These are phyloP conservation scores for Champsocephalus gunnari DNA, from an alignment of 2,797 vertebrate genomes.

Conservation along the genomic window DNA sequence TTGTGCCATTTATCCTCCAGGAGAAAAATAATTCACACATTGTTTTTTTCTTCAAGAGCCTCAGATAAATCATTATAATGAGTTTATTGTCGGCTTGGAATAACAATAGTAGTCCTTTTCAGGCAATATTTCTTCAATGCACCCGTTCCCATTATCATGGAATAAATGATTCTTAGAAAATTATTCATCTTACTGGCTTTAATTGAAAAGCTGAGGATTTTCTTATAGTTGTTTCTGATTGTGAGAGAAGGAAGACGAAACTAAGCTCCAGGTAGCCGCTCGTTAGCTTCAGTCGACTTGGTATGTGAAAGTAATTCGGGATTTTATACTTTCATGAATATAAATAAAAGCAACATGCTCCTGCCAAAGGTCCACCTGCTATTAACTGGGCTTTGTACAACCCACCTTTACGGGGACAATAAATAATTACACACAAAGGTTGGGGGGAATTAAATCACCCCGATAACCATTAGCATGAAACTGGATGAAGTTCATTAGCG, in stretches of 20 bases:
- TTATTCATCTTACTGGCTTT: constrained; percentile 49
- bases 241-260: constrained; percentile 56
- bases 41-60: constrained; percentile 46
- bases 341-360: constrained; percentile 82
- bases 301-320: constrained; percentile 53
- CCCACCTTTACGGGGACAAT: constrained; percentile 84
- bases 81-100: constrained; percentile 46
- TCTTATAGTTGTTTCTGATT: constrained; percentile 52
- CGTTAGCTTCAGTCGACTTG: constrained; percentile 54
- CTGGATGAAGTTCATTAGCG: constrained; percentile 82
- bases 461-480: constrained; percentile 84
- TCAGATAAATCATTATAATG: constrained; percentile 57
- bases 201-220: constrained; percentile 60
- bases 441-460: constrained; percentile 79
- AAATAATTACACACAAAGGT: constrained; percentile 85
- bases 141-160: constrained; percentile 6
- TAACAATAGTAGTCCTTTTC: constrained; percentile 30
- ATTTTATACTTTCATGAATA: constrained; percentile 67
- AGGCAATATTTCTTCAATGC: constrained; percentile 6
- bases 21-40: constrained; percentile 34
- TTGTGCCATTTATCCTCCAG: constrained; percentile 51
- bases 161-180: constrained; percentile 27
- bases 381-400: constrained; percentile 79
- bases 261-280: constrained; percentile 44
- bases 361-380: constrained; percentile 82